phyloP scores from a whole-genome alignment of 2,113 vertebrate genomes.

The Galeopterus variegatus region DNA sequence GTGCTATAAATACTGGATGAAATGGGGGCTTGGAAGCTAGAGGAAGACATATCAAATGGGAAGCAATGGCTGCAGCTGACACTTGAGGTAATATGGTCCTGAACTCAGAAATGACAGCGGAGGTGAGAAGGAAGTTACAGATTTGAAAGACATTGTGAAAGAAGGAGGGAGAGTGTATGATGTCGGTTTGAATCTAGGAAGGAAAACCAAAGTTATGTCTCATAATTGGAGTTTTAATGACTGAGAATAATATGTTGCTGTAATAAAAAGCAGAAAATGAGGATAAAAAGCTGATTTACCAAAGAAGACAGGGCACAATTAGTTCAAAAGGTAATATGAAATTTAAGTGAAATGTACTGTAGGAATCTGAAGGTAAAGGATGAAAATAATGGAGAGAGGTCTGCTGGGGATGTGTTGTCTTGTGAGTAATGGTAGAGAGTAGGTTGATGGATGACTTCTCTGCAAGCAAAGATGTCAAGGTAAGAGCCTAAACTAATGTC shows the following conservation, averaged over 20 bases:
- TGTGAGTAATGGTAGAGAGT: not conserved
- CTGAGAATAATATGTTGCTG: not conserved
- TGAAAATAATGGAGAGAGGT: not conserved
- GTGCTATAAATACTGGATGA: not conserved
- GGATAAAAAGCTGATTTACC: not conserved
- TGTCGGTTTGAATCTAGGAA: not conserved
- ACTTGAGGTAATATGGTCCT: not conserved
- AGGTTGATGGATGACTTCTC: not conserved
- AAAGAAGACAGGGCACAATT: not conserved
- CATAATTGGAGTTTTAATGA: not conserved
- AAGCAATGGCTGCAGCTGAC: not conserved
- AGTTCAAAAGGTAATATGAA: not conserved
- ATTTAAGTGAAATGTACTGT: not conserved
- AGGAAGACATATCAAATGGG: not conserved
- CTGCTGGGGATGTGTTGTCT: not conserved
- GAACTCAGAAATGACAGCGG: not conserved
- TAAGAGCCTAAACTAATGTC: not conserved
- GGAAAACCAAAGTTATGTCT: not conserved
- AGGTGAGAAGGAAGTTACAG: not conserved
- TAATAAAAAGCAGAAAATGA: constrained; percentile 8
- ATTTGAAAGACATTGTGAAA: not conserved
- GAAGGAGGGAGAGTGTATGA: not conserved
- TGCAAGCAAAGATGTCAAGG: not conserved
- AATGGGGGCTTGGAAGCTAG: not conserved
- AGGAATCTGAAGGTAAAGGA: not conserved